Conservation (phyloP, 1,140 invertebrate genomes). For the Pseudobourletiella spinata region DNA sequence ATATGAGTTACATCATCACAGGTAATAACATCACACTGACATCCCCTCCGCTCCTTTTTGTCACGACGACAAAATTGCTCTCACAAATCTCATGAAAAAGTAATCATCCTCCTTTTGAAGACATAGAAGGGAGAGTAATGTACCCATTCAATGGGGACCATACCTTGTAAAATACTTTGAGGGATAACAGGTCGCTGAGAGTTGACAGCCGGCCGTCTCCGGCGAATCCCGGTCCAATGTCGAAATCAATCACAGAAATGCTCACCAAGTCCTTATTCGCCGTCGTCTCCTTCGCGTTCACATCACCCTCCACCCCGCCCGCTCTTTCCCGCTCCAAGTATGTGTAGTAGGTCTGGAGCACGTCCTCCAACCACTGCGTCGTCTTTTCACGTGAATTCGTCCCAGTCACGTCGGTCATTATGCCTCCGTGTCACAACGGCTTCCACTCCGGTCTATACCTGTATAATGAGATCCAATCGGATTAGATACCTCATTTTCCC, state of each 20-base stretch:
- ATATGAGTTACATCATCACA: no score
- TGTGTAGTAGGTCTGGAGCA: constrained; percentile 32
- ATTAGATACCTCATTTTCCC: no score
- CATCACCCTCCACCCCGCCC: neutral
- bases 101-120: no score
- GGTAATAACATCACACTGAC: no score
- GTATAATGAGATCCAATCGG: no score
- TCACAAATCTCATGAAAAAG: no score
- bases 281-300: neutral
- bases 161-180: constrained; percentile 29
- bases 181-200: constrained; percentile 30
- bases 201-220: constrained; percentile 27
- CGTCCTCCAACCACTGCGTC: constrained; percentile 33
- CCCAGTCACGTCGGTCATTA: constrained; percentile 18
- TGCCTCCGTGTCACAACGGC: no score
- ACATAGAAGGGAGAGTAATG: no score
- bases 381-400: constrained; percentile 33
- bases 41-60: no score
- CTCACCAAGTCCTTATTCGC: neutral
- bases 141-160: no score
- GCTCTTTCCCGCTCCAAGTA: constrained; percentile 20
- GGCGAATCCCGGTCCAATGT: constrained; percentile 21
- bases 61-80: no score
- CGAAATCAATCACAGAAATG: constrained; percentile 20
- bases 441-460: no score